A percentile compares a stretch with the other conserved stretches of the same genome.
These are phyloP conservation scores for Rhegmatorhina hoffmannsi DNA, from an alignment of 2,113 vertebrate species.

Conservation along the genomic window DNA sequence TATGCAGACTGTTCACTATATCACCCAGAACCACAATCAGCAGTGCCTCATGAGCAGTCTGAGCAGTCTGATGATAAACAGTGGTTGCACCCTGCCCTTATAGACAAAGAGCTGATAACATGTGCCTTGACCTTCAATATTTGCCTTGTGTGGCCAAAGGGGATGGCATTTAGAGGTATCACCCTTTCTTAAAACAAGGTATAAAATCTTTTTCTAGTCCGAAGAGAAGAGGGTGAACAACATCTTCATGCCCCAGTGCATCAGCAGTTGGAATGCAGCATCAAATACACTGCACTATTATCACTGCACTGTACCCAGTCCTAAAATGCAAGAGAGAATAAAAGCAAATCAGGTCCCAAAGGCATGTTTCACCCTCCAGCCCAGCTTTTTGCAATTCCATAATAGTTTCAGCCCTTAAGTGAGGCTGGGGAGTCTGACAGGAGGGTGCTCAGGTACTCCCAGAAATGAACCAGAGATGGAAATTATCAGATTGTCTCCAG, in stretches of 20 bases:
- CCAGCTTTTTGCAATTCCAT: fast-evolving
- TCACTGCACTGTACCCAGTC: neutral
- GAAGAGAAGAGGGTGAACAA: neutral
- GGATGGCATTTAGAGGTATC: neutral
- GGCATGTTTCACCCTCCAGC: neutral
- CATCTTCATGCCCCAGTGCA: neutral
- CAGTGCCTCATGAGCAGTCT: neutral
- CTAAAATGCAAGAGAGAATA: neutral
- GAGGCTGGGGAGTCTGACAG: neutral
- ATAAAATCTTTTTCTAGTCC: neutral
- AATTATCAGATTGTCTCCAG: neutral
- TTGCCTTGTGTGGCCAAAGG: neutral
- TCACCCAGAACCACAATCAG: neutral
- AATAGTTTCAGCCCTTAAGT: neutral
- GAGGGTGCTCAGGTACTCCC: neutral
- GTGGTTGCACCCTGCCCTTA: neutral
- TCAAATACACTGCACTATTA: neutral
- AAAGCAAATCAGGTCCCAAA: neutral
- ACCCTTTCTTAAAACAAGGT: neutral
- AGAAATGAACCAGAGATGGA: neutral
- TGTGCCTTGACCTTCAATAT: neutral
- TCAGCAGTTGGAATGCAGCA: neutral
- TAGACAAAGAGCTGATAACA: neutral
- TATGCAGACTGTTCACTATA: neutral
- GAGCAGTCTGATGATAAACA: neutral